Percentiles rank a stretch among this genome's conserved stretches.
Conservation (phyloP, 2,113 vertebrate genomes). For the Terrapene triunguis region DNA sequence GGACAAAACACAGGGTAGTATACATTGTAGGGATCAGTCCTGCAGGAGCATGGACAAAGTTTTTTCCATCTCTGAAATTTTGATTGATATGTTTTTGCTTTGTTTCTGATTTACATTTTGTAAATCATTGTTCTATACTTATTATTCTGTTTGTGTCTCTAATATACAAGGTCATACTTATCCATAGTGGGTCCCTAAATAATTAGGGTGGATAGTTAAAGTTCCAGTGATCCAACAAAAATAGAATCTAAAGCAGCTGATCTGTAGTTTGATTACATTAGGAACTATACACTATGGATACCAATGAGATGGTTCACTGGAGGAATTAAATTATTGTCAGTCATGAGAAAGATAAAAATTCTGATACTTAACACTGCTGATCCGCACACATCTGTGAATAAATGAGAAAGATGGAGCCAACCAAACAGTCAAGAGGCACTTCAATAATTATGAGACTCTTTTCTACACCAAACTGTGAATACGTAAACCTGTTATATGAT, state of each 20-base stretch:
- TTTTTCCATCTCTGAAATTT: not conserved
- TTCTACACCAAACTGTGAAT: not conserved
- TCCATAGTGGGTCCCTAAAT: conserved; percentile 23
- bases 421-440: not conserved
- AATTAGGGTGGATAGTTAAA: conserved; percentile 34
- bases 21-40: not conserved
- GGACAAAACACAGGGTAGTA: not conserved
- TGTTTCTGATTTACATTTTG: not conserved
- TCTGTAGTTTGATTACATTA: conserved; percentile 11
- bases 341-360: conserved; percentile 33
- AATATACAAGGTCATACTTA: conserved; percentile 10
- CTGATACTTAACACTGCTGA: not conserved
- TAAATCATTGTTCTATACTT: not conserved
- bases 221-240: conserved; percentile 8
- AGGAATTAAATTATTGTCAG: not conserved
- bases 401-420: not conserved
- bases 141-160: conserved; percentile 26
- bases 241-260: conserved; percentile 9
- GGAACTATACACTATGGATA: not conserved
- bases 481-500: not conserved
- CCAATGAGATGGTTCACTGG: conserved; percentile 7
- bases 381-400: not conserved
- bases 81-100: not conserved
- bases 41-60: not conserved
- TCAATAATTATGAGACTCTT: not conserved